Evolutionary conservation across 1,140 invertebrate species (phyloP), one percentile per base, ranked within the genome.

Genomic region (Aphelenchoides besseyi): DNA sequence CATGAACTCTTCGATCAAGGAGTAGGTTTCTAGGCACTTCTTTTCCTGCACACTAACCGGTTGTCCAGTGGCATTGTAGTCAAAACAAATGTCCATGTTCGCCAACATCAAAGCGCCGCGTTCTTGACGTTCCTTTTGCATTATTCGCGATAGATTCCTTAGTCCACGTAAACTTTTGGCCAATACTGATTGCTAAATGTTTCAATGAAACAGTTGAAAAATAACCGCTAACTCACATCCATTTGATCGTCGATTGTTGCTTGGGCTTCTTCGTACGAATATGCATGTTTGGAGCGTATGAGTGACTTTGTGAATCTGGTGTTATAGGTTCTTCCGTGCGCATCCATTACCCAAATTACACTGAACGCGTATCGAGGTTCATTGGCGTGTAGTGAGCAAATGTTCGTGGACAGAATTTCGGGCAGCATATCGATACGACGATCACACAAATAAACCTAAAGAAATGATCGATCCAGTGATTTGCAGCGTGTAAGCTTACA

Each of bases 1-100:
- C 95, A 97, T 97, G 84, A 97, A 97, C 85, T 97, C 95, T 85
- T 97, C 95, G 0, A 97, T 92, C 93, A 97, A 94, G 0, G 92
- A 95, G 87, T 96, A 96, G 0, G 94, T 97, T 75, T 95, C 93
- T 55, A 85, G 55, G 63, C 74, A 71, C 26, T 76, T 53, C 36
- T 84, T 84, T 41, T 78, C 73, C 62, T 73, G 64, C 2, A 84
- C 83, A 48, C 63, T 71, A 30, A 82, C 9, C 0, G 79, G 79
- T 23, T 70, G 69, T 0, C 69, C 57, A n/a, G 80, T 77, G 71
- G 55, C 68, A 71, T 76, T 77, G 71, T 79, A 72, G 35, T 79
- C 75, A 68, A 85, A 85, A n/a, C 81, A 73, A 41, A 82, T 83
- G 69, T 84, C 82, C 36, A 74, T 79, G 1, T 79, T 82, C 9